Evolutionary conservation across 64 coral and sea anemone genomes (phyloP), one percentile per base, ranked within the genome.

Genomic region (Montipora sp.): DNA sequence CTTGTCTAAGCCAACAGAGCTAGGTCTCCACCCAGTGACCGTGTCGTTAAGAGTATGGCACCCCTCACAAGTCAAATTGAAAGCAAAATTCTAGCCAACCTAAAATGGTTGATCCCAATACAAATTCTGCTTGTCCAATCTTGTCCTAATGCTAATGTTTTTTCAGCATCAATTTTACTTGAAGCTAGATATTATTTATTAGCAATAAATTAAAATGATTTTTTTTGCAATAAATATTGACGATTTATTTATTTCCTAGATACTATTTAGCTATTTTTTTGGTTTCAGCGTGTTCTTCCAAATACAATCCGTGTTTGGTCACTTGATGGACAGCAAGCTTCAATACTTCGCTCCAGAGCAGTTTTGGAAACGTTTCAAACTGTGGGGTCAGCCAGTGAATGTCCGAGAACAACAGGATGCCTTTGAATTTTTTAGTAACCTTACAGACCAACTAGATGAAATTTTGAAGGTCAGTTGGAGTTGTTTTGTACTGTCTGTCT

Each of bases 401-500:
- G 94, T 99, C 70, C 95, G 98, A 12, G 98, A 99, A 88, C 94
- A 99, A 79, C 98, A 99, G 95, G 98, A 99, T 80, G 98, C 98
- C 45, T 94, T 96, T 80, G 98, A 99, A 57, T 99, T 99, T 67
- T 99, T 99, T 75, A 96, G 92, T 83, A 96, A 96, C 89, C 88
- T 99, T 46, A 99, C 95, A 14, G 98, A 99, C 75, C 95, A 96
- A 70, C 77, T 99, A 14, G 98, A 99, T 80, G 98, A 99, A 68
- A 71, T 91, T 13, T 80, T 99, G 19, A 96, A 99, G 95, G 98
- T 96, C 91, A 79, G 67, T 70, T 12, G 7, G 11, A 3, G 23
- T 45, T 61, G 58, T 80, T 81, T 53, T 21, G 0, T 55, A 22
- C 8, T 7, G 8, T 55, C 47, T 7, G 6, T 55, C 36, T 36